phyloP scores from a whole-genome alignment of 2,888 invertebrate genomes.

The Dugesia japonica region DNA sequence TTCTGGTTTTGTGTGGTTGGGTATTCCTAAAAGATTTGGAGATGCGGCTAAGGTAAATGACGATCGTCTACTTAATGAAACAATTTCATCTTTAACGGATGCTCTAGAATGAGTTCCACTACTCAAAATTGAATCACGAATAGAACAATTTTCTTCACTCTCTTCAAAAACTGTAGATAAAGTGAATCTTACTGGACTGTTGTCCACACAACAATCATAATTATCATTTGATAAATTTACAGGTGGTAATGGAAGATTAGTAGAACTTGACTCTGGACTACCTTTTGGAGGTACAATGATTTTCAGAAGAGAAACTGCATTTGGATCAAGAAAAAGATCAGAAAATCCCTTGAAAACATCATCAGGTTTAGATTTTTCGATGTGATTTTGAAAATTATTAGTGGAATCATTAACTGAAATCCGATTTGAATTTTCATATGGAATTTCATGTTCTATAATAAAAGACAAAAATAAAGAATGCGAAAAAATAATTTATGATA shows the following conservation, averaged over 20 bases:
- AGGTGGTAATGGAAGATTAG: not conserved
- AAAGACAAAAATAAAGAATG: too few species aligned
- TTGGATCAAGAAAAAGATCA: not conserved
- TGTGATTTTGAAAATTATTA: not conserved
- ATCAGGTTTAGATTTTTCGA: not conserved
- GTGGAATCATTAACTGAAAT: not conserved
- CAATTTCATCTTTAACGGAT: not conserved
- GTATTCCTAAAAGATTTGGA: not conserved
- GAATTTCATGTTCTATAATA: too few species aligned
- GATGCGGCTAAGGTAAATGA: not conserved
- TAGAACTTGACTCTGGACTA: not conserved
- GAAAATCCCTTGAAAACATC: not conserved
- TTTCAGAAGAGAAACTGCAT: not conserved
- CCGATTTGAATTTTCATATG: too few species aligned
- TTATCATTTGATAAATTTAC: not conserved
- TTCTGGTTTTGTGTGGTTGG: not conserved
- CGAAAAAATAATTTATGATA: too few species aligned
- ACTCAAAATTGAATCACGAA: conserved; percentile 4
- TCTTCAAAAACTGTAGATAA: not conserved
- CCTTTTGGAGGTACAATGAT: not conserved
- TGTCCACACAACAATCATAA: not conserved
- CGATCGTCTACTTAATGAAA: not conserved
- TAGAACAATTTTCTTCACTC: not conserved
- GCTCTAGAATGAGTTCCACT: conserved; percentile 5
- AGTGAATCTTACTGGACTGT: not conserved